Evolutionary conservation across 2,888 invertebrate species (phyloP), one percentile per base, ranked within the genome.

Genomic region (Chymomyza amoena): DNA sequence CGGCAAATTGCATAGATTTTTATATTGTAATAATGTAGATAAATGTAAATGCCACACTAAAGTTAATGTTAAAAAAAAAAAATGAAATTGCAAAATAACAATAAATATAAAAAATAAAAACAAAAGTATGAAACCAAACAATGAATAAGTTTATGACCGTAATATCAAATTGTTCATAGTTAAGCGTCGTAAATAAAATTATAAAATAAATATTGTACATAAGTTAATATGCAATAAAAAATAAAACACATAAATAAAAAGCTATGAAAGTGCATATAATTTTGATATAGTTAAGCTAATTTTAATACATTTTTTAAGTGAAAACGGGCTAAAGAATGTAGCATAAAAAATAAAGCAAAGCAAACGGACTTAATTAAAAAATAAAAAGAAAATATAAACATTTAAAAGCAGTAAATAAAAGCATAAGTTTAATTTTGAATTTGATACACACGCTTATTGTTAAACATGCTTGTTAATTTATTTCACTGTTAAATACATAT

Each of bases 141-240:
- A 36, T 61, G 45, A 61, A 64, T 59, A 52, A 61, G 62, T 64
- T 57, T 57, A 57, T 57, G 57, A 25, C 6, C 20, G 54, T 54
- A 57, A 83, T 84, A 87, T 85, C 89, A 82, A 72, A 83, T 73
- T 85, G 89, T 89, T 87, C 88, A 87, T 87, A 88, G 85, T 85
- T 89, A 87, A 84, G 84, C 66, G 59, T 68, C 65, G 79, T 68
- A 63, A 15, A 72, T 56, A 75, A 66, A 65, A 50, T 4, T 57
- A 62, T 56, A 52, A 56, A 68, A 64, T 50, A 59, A 61, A 68
- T 36, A 69, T 57, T 88, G 87, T 84, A 84, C 52, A 84, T 88
- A 86, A 76, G 75, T 81, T 85, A 68, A 75, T 9, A 72, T 64
- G 59, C 51, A 69, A 64, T 50, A 57, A 76, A 72, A 68, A 64